A percentile compares a stretch with the other conserved stretches of the same genome.
phyloP scores from a whole-genome alignment of 1,140 invertebrate genomes.

The Plectrocnemia conspersa region DNA sequence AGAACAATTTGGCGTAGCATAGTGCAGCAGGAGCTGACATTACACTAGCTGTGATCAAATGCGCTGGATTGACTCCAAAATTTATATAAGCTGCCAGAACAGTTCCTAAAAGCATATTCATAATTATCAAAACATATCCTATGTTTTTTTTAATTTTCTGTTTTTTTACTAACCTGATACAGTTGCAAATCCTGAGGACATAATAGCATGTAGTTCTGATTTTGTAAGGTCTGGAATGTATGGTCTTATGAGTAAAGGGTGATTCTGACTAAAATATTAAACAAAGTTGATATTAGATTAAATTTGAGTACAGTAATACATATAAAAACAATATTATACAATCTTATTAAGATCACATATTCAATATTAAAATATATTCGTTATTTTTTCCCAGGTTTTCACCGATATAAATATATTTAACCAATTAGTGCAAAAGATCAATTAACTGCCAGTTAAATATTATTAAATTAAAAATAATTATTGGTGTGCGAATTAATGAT shows the following conservation, averaged over 20 bases:
- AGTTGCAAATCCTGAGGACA: conserved; percentile 91
- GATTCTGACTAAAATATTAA: conserved; percentile 71
- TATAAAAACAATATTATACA: conserved; percentile 1
- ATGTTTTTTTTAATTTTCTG: no score
- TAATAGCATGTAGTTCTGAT: conserved; percentile 89
- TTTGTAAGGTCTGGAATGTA: conserved; percentile 78
- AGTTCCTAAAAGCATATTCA: conserved; percentile 58
- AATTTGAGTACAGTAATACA: neutral
- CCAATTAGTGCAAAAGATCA: no score
- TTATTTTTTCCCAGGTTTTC: no score
- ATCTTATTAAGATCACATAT: no score
- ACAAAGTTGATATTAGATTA: conserved; percentile 6
- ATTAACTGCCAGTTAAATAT: no score
- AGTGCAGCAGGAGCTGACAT: conserved; percentile 94
- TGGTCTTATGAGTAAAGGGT: conserved; percentile 79
- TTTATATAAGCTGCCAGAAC: conserved; percentile 88
- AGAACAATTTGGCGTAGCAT: conserved; percentile 83
- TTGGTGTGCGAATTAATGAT: no score
- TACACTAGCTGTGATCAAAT: conserved; percentile 84
- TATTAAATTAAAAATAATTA: no score
- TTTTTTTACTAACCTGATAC: conserved; percentile 82
- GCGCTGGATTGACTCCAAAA: conserved; percentile 79
- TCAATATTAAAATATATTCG: no score
- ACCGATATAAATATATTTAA: no score
- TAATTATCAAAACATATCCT: neutral